phyloP scores from a whole-genome alignment of 2,113 vertebrate species.

The Galeopterus variegatus region DNA sequence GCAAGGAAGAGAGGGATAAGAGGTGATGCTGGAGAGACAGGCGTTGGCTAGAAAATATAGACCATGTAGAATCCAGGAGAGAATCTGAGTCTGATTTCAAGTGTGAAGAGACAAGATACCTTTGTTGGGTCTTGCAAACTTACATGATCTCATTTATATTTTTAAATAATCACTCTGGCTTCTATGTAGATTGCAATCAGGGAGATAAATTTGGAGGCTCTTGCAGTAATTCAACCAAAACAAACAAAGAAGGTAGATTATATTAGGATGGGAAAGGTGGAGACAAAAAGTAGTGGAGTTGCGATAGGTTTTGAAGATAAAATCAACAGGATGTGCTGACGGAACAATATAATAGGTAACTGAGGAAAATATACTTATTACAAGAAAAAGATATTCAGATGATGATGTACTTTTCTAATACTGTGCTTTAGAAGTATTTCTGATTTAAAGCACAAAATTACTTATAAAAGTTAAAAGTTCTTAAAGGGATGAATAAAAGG shows the following conservation, averaged over 20 bases:
- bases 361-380: slow-evolving; percentile 1
- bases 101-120: not conserved
- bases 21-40: not conserved
- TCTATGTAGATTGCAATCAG: slow-evolving; percentile 15
- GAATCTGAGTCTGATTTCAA: not conserved
- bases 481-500: not conserved
- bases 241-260: not conserved
- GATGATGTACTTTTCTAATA: not conserved
- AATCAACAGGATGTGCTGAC: slow-evolving; percentile 21
- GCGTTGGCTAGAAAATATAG: not conserved
- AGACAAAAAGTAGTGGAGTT: not conserved
- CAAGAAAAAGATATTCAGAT: not conserved
- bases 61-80: not conserved
- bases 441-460: slow-evolving; percentile 43
- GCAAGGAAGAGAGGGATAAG: not conserved
- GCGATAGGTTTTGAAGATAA: slow-evolving; percentile 34
- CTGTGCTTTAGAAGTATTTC: not conserved
- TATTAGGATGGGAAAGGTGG: not conserved
- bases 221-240: slow-evolving; percentile 55
- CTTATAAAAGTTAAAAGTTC: not conserved
- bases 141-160: slow-evolving; percentile 67
- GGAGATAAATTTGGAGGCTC: slow-evolving; percentile 52
- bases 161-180: slow-evolving; percentile 56
- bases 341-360: not conserved
- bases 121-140: slow-evolving; percentile 60